phyloP scores from a whole-genome alignment of 2,113 vertebrate genomes.

The Dicerorhinus sumatrensis region DNA sequence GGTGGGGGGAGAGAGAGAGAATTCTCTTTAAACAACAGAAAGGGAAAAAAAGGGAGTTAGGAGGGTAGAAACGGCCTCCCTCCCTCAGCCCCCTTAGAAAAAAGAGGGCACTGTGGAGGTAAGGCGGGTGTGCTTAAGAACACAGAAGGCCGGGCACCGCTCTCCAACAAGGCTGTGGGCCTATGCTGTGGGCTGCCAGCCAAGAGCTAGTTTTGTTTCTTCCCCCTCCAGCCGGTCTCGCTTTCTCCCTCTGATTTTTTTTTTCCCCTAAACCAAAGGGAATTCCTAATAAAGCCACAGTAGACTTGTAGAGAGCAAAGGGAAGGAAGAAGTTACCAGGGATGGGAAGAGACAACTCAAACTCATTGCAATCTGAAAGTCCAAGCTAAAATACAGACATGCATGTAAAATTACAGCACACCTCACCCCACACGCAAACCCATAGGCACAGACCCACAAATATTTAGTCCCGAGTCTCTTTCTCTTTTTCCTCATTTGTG shows the following conservation, averaged over 20 bases:
- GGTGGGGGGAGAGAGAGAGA: not conserved
- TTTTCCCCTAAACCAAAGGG: constrained; percentile 77
- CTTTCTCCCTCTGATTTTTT: constrained; percentile 38
- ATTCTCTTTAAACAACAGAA: constrained; percentile 43
- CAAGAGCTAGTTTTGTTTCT: constrained; percentile 77
- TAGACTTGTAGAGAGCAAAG: not conserved
- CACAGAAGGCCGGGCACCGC: constrained; percentile 83
- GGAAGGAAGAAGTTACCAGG: not conserved
- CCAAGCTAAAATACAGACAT: not conserved
- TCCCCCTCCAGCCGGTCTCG: constrained; percentile 71
- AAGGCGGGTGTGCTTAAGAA: constrained; percentile 83
- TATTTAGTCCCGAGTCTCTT: not conserved
- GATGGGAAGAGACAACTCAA: not conserved
- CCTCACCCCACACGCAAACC: not conserved
- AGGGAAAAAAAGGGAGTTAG: not conserved
- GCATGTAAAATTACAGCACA: not conserved
- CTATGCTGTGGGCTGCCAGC: constrained; percentile 78
- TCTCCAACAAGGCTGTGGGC: constrained; percentile 82
- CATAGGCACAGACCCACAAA: not conserved
- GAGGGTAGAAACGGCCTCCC: not conserved
- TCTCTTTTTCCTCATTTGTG: not conserved
- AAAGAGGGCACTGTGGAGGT: not conserved
- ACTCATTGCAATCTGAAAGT: not conserved
- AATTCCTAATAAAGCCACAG: constrained; percentile 86
- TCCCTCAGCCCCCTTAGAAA: not conserved